Evolutionary conservation across 2,888 invertebrate species (phyloP), one percentile per base, ranked within the genome.

Genomic region (Branchipolynoe longqiensis): DNA sequence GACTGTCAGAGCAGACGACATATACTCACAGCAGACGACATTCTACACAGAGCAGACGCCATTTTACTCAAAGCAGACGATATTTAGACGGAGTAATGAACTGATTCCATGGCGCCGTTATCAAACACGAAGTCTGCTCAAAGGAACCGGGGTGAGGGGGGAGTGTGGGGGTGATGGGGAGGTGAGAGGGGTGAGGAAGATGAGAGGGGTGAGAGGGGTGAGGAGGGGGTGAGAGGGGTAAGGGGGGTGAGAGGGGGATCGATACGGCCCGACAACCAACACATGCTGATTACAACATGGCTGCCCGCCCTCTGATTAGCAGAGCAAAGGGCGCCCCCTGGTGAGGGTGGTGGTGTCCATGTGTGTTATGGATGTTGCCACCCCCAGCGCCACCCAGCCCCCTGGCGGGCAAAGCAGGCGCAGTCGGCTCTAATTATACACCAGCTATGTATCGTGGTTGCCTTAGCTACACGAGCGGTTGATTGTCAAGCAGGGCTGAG

Each of bases 221-320:
- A n/a, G n/a, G n/a, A n/a, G n/a, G n/a, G n/a, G n/a, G n/a, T n/a
- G n/a, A n/a, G n/a, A n/a, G n/a, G 48, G 28, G 31, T 22, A 40
- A 14, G 31, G 69, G 36, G 36, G 36, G 22, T 36, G 38, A 40
- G 78, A 78, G 41, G 48, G 48, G 48, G 48, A 78, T 78, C n/a
- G 31, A 48, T 22, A 48, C n/a, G 48, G 28, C 12, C 54, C 1
- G 6, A 8, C 28, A 25, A 48, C 78, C 54, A 54, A 54, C 48
- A 54, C 78, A n/a, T 28, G 78, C 78, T 54, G 78, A 78, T 78
- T 54, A 78, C 69, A 69, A 69, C 69, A 69, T 28, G 31, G 48
- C n/a, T 6, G 28, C 31, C 8, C 48, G 41, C 28, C 48, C 48
- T 78, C 48, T 78, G 78, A 78, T 78, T 78, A 41, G 78, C 48